Evolutionary conservation across 2,888 invertebrate genomes (phyloP).

Genomic region (Tanytarsus gracilentus): DNA sequence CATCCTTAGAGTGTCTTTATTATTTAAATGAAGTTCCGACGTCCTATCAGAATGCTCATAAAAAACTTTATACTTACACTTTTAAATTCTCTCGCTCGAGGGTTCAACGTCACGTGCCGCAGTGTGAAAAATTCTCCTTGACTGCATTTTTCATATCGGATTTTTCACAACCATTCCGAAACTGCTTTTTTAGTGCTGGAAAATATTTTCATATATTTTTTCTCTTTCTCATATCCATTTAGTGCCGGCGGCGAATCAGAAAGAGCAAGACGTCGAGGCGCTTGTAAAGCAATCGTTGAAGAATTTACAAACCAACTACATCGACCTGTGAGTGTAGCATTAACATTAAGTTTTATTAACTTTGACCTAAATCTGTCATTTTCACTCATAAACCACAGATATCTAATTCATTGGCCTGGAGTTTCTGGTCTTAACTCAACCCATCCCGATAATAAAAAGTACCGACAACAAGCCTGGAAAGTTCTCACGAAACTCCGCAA

Average conservation of each 20-base stretch:
- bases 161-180: neutral
- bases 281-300: conserved; percentile 49
- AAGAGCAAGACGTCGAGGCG: conserved; percentile 3
- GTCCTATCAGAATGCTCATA: no score
- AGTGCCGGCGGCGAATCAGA: conserved; percentile 16
- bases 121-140: no score
- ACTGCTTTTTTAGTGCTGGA: neutral
- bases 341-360: neutral
- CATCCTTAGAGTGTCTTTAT: no score
- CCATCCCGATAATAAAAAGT: conserved; percentile 48
- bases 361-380: neutral
- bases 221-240: neutral
- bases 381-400: conserved; percentile 35
- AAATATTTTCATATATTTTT: neutral
- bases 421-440: conserved; percentile 47
- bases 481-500: conserved; percentile 55
- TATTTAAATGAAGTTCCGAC: no score
- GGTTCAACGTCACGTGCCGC: no score
- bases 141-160: neutral
- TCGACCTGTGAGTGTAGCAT: conserved; percentile 50
- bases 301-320: conserved; percentile 55
- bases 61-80: no score
- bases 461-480: conserved; percentile 59
- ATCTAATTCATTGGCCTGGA: conserved; percentile 77
- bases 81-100: no score